Base-by-base conservation (phyloP, 1,140 invertebrate species). In the Psilanteris sp. region DNA sequence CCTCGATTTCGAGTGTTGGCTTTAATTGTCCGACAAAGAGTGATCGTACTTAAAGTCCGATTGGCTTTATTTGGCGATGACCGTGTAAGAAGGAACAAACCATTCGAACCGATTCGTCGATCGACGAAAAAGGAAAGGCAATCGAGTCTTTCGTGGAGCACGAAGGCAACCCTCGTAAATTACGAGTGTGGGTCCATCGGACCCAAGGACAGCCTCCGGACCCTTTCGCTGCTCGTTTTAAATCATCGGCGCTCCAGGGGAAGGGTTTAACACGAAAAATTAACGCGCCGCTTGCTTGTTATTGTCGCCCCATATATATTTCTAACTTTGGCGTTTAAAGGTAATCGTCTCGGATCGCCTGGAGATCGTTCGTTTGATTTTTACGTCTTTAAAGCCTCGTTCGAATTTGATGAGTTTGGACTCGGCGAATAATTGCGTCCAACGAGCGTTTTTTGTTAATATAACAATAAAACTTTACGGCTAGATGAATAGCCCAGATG, bases 211-310 rank as follows among this genome's bases (percentile, higher is more conserved):
- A 32, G 34, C 9, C 41, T 24, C 31, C 4, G 32, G 36, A n/a
- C n/a, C n/a, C n/a, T n/a, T n/a, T n/a, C n/a, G n/a, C n/a, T n/a
- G n/a, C n/a, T n/a, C n/a, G n/a, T 37, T 68, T 68, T 68, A 76
- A 76, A 68, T 70, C 62, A 70, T 70, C 48, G 64, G 48, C 72
- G 44, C 64, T 62, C 48, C 64, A 15, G 54, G 72, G 57, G 34
- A 41, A 22, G 48, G 27, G 24, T 41, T 64, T 74, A 74, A 61
- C 62, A 54, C 55, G 61, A 74, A 52, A 74, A 67, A 67, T 75
- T 75, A 68, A 64, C 72, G 48, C 48, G 55, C 29, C 27, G 20
- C 48, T 43, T 18, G 62, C 67, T 72, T 62, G 55, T 72, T 72
- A 50, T 64, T 72, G 68, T 72, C 68, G 50, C 57, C 68, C 43